These are phyloP conservation scores for Caenorhabditis briggsae DNA, from an alignment of 1,140 invertebrate genomes.

Conservation along the genomic window DNA sequence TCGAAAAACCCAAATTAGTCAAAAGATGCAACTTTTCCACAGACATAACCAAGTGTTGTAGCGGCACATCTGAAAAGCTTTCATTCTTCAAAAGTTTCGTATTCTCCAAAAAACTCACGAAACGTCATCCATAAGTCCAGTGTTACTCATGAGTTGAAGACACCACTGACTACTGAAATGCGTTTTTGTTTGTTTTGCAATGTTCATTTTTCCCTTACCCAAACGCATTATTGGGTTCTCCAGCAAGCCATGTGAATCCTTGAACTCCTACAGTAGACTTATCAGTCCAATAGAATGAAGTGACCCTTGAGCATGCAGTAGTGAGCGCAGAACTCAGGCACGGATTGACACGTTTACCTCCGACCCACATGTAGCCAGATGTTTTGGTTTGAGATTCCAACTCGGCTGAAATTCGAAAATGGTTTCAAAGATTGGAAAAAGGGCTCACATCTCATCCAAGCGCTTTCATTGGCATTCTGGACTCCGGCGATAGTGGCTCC, in stretches of 20 bases:
- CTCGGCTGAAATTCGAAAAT: background rate
- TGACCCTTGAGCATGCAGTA: background rate
- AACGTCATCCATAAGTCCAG: too few species aligned
- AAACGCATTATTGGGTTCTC: background rate
- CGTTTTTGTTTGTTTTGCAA: background rate
- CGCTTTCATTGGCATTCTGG: background rate
- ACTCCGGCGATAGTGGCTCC: background rate
- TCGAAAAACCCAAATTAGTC: too few species aligned
- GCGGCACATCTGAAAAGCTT: too few species aligned
- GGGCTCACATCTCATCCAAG: background rate
- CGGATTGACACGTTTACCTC: background rate
- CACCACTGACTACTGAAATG: too few species aligned
- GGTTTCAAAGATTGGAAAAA: background rate
- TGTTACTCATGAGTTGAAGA: too few species aligned
- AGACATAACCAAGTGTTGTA: too few species aligned
- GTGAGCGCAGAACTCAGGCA: background rate
- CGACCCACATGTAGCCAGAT: background rate
- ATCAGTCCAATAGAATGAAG: constrained; percentile 32
- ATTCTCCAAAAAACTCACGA: too few species aligned
- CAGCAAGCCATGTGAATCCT: background rate
- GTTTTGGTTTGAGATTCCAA: background rate
- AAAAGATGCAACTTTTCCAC: too few species aligned
- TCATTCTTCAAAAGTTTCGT: too few species aligned
- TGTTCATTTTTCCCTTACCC: too few species aligned
- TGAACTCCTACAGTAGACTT: background rate